Percentiles rank a stretch among this genome's conserved stretches.
Conservation (phyloP, 2,113 vertebrate genomes). For the Eonycteris spelaea region DNA sequence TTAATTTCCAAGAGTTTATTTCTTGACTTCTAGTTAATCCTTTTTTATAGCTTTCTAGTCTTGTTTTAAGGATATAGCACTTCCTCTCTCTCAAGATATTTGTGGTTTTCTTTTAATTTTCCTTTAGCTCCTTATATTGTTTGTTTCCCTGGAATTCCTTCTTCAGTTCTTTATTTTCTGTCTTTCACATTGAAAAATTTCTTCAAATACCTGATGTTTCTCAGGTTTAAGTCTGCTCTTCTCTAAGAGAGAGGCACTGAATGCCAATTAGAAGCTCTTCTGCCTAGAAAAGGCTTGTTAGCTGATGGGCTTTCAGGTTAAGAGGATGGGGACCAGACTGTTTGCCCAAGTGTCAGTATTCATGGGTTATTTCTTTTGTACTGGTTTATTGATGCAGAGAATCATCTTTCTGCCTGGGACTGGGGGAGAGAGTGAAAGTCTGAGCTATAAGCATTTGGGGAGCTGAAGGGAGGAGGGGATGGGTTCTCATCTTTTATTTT, state of each 20-base stretch:
- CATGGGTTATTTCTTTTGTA: background rate
- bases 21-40: background rate
- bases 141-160: background rate
- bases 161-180: background rate
- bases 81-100: background rate
- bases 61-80: background rate
- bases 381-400: background rate
- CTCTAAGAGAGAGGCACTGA: too few species aligned
- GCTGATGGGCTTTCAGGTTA: background rate
- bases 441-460: background rate
- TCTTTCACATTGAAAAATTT: background rate
- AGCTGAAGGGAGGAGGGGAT: background rate
- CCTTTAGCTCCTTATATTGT: background rate
- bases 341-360: background rate
- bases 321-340: accelerated
- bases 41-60: background rate
- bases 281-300: background rate
- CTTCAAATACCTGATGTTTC: background rate
- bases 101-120: background rate
- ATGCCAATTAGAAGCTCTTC: background rate
- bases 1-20: background rate
- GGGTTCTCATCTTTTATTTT: background rate
- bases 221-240: background rate
- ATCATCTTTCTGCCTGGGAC: background rate
- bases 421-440: background rate